phyloP scores from a whole-genome alignment of 2,888 invertebrate species.

The Diplolepis rosae region DNA sequence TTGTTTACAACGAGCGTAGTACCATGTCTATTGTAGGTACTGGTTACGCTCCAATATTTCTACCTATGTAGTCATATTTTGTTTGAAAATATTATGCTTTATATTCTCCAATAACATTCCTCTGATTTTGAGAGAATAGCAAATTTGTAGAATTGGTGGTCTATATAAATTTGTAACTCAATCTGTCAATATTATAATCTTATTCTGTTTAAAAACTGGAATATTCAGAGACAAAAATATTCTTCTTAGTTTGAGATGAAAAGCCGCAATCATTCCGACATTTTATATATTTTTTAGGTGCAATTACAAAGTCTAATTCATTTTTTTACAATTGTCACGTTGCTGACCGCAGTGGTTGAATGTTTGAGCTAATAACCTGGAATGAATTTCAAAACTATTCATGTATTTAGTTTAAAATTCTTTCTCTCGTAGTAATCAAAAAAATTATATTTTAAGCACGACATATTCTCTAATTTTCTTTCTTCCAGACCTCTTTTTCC shows the following conservation, averaged over 20 bases:
- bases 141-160: not conserved
- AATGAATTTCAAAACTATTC: not conserved
- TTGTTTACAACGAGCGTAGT: too few species aligned
- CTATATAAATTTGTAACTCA: not conserved
- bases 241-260: not conserved
- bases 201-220: too few species aligned
- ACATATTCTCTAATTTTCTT: not conserved
- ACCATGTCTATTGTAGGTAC: too few species aligned
- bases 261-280: not conserved
- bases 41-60: too few species aligned
- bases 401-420: not conserved
- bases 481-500: not conserved
- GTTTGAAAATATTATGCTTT: constrained; percentile 13
- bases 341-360: not conserved
- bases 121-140: not conserved
- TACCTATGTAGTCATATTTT: too few species aligned
- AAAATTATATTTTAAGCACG: not conserved
- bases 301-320: not conserved
- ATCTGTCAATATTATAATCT: not conserved
- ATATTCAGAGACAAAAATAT: too few species aligned
- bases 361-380: not conserved
- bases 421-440: not conserved
- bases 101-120: constrained; percentile 3
- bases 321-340: not conserved
- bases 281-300: not conserved